Evolutionary conservation across 2,113 vertebrate species (phyloP), one percentile per base, ranked within the genome.

Genomic region (Agapornis roseicollis): DNA sequence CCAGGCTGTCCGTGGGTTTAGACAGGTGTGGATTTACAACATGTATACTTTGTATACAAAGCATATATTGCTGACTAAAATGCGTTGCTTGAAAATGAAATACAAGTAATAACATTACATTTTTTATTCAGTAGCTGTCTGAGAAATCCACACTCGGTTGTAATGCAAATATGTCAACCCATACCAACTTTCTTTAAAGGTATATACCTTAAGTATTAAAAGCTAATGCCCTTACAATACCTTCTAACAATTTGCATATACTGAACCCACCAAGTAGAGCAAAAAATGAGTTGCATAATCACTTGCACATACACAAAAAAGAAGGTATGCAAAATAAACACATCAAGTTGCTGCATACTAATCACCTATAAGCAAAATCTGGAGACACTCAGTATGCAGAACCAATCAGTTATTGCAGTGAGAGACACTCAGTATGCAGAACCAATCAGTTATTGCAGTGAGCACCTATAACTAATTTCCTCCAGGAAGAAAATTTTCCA

Each of bases 321-420:
- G 68, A 73, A 92, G 41, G 68, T 84, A 90, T 91, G 50, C 64
- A 97, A 97, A 98, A 98, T 83, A 98, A 98, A 96, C 90, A 96
- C 71, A 93, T 93, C 53, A 82, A 56, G 89, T 81, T 71, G n/a
- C 87, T 58, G 89, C 92, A 95, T 95, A 60, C 78, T 97, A 95
- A 97, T 93, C 94, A 83, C 91, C 49, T 96, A 44, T 65, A 94
- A 91, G 83, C 76, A 97, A 94, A 95, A 90, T 55, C 84, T 89
- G 71, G 44, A 93, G 89, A 88, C 42, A 94, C 61, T 96, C 89
- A 95, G 44, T 85, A 88, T 94, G 92, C 97, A 93, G 93, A 97
- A 90, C 64, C 65, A 87, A 96, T 94, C 92, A 85, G 91, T 89
- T 93, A 96, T 96, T 95, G 81, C 92, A 93, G 86, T 68, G 71